These are phyloP conservation scores for Morone saxatilis DNA, from an alignment of 2,113 vertebrate species.

Conservation along the genomic window DNA sequence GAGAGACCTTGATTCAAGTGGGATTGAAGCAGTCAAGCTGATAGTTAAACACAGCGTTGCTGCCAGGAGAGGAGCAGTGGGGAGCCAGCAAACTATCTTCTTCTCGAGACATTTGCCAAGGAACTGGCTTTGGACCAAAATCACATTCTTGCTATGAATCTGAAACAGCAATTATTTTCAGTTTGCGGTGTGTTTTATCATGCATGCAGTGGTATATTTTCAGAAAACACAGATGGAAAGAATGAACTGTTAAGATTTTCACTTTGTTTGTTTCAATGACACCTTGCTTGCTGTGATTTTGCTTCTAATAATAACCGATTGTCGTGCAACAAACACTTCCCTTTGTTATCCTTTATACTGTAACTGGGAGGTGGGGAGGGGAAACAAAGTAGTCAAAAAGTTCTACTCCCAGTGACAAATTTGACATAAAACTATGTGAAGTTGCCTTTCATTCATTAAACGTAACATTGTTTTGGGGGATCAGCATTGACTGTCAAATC, in stretches of 20 bases:
- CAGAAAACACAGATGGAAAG: constrained; percentile 72
- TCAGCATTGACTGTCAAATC: constrained; percentile 79
- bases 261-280: constrained; percentile 61
- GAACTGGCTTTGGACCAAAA: constrained; percentile 58
- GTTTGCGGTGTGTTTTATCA: constrained; percentile 48
- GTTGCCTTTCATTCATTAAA: constrained; percentile 73
- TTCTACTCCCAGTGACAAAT: constrained; percentile 59
- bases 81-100: constrained; percentile 61
- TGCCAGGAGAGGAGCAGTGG: constrained; percentile 62
- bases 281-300: constrained; percentile 52
- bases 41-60: constrained; percentile 50
- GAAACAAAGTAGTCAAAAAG: constrained; percentile 54
- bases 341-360: constrained; percentile 5
- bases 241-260: constrained; percentile 62
- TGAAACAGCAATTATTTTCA: constrained; percentile 67
- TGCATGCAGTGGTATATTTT: constrained; percentile 45
- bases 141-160: constrained; percentile 52
- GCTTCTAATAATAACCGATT: constrained; percentile 51
- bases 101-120: constrained; percentile 65
- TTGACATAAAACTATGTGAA: constrained; percentile 68
- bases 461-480: constrained; percentile 60
- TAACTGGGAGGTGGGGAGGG: too few relatives aligned
- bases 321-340: constrained; percentile 32
- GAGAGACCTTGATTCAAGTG: constrained; percentile 67
- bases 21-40: constrained; percentile 66